Percentiles rank a stretch among this genome's conserved stretches.
Evolutionary conservation across 2,888 invertebrate species (phyloP).

Genomic region (Dasysyrphus albostriatus): DNA sequence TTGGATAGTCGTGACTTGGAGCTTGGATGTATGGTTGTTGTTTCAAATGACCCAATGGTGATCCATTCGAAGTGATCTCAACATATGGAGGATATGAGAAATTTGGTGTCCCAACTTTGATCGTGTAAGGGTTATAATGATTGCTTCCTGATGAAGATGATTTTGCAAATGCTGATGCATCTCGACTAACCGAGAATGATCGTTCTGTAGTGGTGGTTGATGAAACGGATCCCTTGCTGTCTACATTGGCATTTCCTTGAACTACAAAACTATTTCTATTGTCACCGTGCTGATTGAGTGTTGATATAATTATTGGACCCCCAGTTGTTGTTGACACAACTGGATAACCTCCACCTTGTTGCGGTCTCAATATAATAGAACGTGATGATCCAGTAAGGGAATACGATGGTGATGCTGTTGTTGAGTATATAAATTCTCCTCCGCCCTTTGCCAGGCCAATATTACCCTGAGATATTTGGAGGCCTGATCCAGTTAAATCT

Average conservation of each 20-base stretch:
- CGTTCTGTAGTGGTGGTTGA: constrained; percentile 71
- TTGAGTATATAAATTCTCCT: constrained; percentile 38
- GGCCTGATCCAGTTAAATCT: constrained; percentile 23
- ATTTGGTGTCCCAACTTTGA: constrained; percentile 79
- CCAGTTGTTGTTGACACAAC: constrained; percentile 22
- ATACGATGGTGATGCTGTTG: constrained; percentile 61
- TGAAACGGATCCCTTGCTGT: constrained; percentile 43
- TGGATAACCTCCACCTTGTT: constrained; percentile 2
- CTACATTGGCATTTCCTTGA: constrained; percentile 71
- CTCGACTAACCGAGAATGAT: constrained; percentile 51
- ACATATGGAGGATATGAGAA: constrained; percentile 78
- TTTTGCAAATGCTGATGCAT: constrained; percentile 25
- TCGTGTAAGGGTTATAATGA: constrained; percentile 79
- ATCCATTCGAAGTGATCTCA: constrained; percentile 77
- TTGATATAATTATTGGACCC: constrained; percentile 9
- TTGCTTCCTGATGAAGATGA: constrained; percentile 63
- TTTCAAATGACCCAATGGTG: constrained; percentile 48
- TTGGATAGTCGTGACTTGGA: constrained; percentile 44
- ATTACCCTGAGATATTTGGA: constrained; percentile 60
- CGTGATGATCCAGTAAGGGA: constrained; percentile 12
- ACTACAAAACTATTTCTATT: constrained; percentile 74
- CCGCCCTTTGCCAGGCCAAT: constrained; percentile 31
- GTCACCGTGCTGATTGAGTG: constrained; percentile 4
- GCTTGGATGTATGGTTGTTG: constrained; percentile 28
- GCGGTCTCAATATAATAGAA: background rate